Base-by-base conservation (phyloP, 2,888 invertebrate genomes). In the Abrostola tripartita region DNA sequence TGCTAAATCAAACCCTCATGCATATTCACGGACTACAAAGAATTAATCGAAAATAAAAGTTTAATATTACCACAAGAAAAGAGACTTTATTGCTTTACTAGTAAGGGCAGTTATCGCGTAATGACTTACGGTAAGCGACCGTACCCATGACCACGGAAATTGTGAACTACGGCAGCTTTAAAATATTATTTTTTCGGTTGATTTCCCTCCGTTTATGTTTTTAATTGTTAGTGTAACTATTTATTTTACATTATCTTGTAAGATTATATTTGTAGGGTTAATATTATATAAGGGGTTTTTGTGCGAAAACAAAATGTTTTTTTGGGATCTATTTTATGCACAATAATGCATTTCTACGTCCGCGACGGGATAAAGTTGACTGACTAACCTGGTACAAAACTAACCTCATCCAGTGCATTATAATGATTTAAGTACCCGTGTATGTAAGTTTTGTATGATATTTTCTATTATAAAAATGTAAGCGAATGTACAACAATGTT, bases 391-490 rank as follows among this genome's bases (percentile, higher is more conserved):
- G 92, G 91, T 92, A 93, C 92, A 92, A 91, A 92, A 85, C 84
- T 88, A 91, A 88, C 89, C 90, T 91, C 91, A 90, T 85, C 81
- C 91, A 90, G 92, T 92, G 91, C 91, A 91, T 92, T 92, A 89
- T 89, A 86, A 80, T 88, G 78, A 78, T 91, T 91, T 90, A 91
- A 88, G 89, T 88, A 85, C 81, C 86, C 84, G 78, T 64, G 79
- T 85, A 84, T 87, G 89, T 92, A 91, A 91, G 88, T 88, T 84
- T 92, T 92, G 90, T 92, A 92, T 89, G 9, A 83, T 90, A 92
- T 89, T 90, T 88, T 84, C 85, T 87, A 82, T 82, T 85, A 85
- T 74, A 70, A 77, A 70, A 78, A 73, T 85, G 75, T 88, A 87
- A 88, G 85, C 81, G 75, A 85, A 83, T 89, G 88, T 91, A 89